phyloP scores from a whole-genome alignment of 2,113 vertebrate genomes.

The Tylochromis polylepis region DNA sequence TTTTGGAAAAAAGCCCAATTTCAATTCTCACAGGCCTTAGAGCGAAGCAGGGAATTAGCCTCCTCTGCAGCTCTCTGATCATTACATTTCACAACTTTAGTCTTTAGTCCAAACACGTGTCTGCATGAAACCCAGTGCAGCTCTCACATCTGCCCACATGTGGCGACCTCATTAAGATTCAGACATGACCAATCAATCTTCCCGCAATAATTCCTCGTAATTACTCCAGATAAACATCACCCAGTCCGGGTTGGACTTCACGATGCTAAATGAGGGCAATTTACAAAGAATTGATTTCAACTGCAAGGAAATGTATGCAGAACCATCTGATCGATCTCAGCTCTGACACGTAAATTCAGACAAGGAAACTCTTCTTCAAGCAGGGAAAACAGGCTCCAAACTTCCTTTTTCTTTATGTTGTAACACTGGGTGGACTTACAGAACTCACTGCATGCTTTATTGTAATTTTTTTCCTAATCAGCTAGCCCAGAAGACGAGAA shows the following conservation, averaged over 20 bases:
- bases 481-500: background rate
- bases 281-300: constrained; percentile 61
- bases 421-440: background rate
- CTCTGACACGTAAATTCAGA: background rate
- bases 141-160: constrained; percentile 40
- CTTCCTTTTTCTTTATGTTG: background rate
- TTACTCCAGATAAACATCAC: constrained; percentile 68
- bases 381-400: background rate
- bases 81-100: background rate
- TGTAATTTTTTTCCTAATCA: background rate
- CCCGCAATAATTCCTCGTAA: constrained; percentile 62
- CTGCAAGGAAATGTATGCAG: constrained; percentile 46
- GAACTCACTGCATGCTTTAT: background rate
- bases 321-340: constrained; percentile 23
- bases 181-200: constrained; percentile 63
- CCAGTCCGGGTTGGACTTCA: constrained; percentile 19
- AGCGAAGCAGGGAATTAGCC: background rate
- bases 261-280: constrained; percentile 70
- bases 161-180: constrained; percentile 54
- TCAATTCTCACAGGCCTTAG: background rate
- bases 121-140: background rate
- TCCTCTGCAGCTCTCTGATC: background rate
- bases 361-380: background rate
- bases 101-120: background rate
- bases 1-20: background rate